Conservation (phyloP, 1,140 invertebrate genomes). For the Drosophila busckii region DNA sequence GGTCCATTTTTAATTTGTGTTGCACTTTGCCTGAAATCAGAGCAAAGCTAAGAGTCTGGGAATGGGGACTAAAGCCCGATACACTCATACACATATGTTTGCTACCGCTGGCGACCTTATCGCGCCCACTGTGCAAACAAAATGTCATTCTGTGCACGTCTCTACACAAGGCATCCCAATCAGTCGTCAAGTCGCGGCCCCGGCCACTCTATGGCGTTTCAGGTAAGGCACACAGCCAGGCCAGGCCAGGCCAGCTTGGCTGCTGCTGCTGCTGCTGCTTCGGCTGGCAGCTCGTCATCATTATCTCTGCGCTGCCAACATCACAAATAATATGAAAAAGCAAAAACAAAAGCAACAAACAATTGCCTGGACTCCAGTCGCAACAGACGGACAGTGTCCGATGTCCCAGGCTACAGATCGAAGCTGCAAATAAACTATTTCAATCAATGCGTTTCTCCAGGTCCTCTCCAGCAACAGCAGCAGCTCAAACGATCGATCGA, state of each 20-base stretch:
- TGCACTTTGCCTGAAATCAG: constrained; percentile 65
- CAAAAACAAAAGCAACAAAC: constrained; percentile 30
- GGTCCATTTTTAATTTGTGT: constrained; percentile 69
- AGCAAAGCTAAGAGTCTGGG: constrained; percentile 31
- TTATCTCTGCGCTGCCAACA: constrained; percentile 74
- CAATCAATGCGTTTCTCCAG: constrained; percentile 65
- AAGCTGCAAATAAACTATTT: constrained; percentile 69
- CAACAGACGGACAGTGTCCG: constrained; percentile 9
- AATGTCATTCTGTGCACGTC: constrained; percentile 75
- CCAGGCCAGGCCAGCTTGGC: constrained; percentile 15
- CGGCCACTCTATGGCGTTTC: constrained; percentile 59
- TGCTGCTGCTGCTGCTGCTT: constrained; percentile 1
- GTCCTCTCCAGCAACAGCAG: no score
- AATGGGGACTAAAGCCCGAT: not conserved
- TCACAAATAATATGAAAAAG: constrained; percentile 75
- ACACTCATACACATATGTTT: not conserved
- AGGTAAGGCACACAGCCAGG: constrained; percentile 41
- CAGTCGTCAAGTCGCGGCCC: no score
- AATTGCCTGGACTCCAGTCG: constrained; percentile 25
- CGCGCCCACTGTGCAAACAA: constrained; percentile 72
- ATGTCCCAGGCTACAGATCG: constrained; percentile 21
- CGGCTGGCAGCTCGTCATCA: constrained; percentile 71
- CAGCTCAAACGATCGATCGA: no score
- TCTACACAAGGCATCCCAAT: constrained; percentile 70
- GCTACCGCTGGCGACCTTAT: constrained; percentile 52